Evolutionary conservation across 2,113 vertebrate species (phyloP).

Genomic region (Himantopus leucocephalus): DNA sequence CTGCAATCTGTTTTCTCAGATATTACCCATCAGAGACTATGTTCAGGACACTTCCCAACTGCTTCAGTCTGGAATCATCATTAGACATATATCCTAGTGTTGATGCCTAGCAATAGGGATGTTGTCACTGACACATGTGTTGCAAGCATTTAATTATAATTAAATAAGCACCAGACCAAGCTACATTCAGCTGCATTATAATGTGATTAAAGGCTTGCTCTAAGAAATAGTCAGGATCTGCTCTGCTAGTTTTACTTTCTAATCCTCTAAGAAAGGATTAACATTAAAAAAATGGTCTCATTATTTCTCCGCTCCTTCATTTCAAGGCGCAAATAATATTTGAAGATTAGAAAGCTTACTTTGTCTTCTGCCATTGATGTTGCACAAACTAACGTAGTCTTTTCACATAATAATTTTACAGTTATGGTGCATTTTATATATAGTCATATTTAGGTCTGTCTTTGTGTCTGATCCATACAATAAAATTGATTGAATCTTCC

Average conservation of each 20-base stretch:
- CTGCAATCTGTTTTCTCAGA: not conserved
- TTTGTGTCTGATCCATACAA: not conserved
- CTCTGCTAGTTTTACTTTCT: constrained; percentile 48
- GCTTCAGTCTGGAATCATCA: not conserved
- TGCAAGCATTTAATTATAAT: constrained; percentile 55
- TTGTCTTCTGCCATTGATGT: not conserved
- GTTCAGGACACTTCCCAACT: not conserved
- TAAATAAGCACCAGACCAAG: constrained; percentile 26
- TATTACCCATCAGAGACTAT: not conserved
- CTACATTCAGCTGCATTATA: constrained; percentile 34
- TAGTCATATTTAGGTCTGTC: not conserved
- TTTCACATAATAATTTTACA: not conserved
- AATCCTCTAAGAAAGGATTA: constrained; percentile 66
- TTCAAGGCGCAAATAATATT: constrained; percentile 22
- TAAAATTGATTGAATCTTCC: not conserved
- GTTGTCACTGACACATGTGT: not conserved
- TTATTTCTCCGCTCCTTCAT: constrained; percentile 31
- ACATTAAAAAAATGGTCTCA: constrained; percentile 17
- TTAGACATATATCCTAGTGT: not conserved
- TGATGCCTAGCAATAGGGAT: not conserved
- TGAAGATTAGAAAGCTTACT: constrained; percentile 14
- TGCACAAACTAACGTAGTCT: not conserved
- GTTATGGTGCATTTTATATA: not conserved
- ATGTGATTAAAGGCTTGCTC: constrained; percentile 61
- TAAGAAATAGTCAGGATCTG: constrained; percentile 52